A percentile compares a stretch with the other conserved stretches of the same genome.
Evolutionary conservation across 92 coral and sea anemone genomes (phyloP).

Genomic region (Chrysogorgia sp.): DNA sequence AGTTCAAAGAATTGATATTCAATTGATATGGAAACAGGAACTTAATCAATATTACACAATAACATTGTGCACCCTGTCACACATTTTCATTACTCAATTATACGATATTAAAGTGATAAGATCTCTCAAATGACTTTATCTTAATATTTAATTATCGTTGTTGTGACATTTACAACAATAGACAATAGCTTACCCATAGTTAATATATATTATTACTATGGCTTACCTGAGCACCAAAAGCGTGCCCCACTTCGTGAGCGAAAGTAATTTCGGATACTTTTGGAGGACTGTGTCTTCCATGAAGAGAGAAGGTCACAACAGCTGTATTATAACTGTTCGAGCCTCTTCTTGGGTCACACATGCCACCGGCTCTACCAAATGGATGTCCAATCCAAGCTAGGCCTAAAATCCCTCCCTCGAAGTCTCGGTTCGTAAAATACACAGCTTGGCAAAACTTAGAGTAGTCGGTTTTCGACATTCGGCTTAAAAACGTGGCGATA

Average conservation of each 20-base stretch:
- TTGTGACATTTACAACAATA: too few species aligned
- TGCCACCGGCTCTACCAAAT: constrained; percentile 68
- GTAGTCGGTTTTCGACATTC: constrained; percentile 66
- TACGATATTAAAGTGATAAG: too few species aligned
- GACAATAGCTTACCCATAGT: not conserved
- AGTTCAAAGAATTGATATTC: too few species aligned
- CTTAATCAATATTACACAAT: too few species aligned
- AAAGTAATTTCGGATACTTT: constrained; percentile 92
- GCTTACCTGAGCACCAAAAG: constrained; percentile 91
- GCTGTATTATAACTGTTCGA: constrained; percentile 85
- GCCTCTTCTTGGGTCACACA: constrained; percentile 62
- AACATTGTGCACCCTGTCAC: too few species aligned
- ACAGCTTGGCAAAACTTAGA: constrained; percentile 89
- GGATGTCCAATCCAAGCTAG: constrained; percentile 93
- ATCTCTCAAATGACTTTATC: too few species aligned
- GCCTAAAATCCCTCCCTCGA: constrained; percentile 95
- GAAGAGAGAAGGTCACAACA: constrained; percentile 77
- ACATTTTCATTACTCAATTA: too few species aligned
- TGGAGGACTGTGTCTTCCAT: constrained; percentile 85
- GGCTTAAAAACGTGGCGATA: constrained; percentile 78
- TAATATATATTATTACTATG: not conserved
- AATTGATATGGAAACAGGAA: too few species aligned
- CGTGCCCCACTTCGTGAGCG: constrained; percentile 98
- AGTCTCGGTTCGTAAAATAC: constrained; percentile 90
- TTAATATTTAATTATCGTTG: too few species aligned